A percentile compares a stretch with the other conserved stretches of the same genome.
These are phyloP conservation scores for Naja naja DNA, from an alignment of 2,113 vertebrate species.

Conservation along the genomic window DNA sequence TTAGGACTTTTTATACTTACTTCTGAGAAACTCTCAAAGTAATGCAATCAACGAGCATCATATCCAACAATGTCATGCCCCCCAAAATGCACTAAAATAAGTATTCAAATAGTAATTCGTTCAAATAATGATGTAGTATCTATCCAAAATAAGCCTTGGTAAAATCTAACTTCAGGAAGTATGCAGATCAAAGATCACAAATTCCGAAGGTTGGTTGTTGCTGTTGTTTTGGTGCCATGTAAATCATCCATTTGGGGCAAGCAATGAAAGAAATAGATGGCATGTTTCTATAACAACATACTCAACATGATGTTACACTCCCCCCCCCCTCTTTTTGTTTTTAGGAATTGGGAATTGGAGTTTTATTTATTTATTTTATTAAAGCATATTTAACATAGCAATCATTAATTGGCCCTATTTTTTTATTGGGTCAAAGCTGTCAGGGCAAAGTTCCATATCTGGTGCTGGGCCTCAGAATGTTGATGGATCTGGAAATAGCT, in stretches of 20 bases:
- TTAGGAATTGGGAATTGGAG: background rate
- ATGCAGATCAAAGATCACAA: background rate
- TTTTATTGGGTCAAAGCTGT: background rate
- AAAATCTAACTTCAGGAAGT: background rate
- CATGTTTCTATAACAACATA: background rate
- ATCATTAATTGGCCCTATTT: background rate
- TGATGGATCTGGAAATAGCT: background rate
- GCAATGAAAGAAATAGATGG: background rate
- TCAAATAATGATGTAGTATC: background rate
- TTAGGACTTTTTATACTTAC: background rate
- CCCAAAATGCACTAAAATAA: background rate
- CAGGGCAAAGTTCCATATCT: background rate
- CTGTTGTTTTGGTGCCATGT: background rate
- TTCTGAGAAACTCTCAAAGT: background rate
- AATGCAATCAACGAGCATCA: background rate
- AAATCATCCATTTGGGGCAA: background rate
- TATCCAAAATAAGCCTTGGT: background rate
- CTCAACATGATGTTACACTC: background rate
- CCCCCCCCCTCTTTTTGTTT: background rate
- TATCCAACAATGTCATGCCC: background rate
- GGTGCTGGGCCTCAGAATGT: background rate
- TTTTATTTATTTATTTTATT: background rate
- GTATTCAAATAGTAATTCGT: background rate
- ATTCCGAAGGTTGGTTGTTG: background rate
- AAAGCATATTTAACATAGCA: background rate